Evolutionary conservation across 2,797 vertebrate genomes (phyloP), one percentile per base, ranked within the genome.

Genomic region (Poecilia velifera): DNA sequence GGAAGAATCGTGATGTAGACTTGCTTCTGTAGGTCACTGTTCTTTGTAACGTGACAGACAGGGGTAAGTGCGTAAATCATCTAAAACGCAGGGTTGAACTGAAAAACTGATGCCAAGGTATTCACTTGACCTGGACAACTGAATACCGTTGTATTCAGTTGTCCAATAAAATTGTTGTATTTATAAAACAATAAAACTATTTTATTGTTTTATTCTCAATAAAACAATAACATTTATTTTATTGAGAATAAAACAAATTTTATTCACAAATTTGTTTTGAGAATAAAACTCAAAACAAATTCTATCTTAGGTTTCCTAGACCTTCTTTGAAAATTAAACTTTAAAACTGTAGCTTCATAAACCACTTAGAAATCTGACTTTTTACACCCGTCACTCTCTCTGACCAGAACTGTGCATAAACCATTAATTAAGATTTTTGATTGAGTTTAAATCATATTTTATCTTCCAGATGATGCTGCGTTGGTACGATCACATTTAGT

Each of bases 251-350:
- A 34, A 34, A 34, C 34, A 34, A 34, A 34, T 34, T 2, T 34
- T 34, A 34, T 34, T 34, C 34, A 2, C 2, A 34, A 34, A 34
- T 34, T 34, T 34, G 34, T 34, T 34, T 34, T 84, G 88, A 70
- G 91, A 90, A 91, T 94, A 93, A 34, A 55, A 25, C 25, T 16
- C 4, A 10, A 62, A 18, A 14, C 91, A 94, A 93, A 94, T 84
- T 92, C 90, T 68, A 9, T 22, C 20, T 39, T 8, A 36, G 6
- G 18, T 64, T 36, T 36, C 18, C 62, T 14, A 3, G 36, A 64
- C 34, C 16, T 64, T 64, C 31, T 34, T 7, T 22, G 8, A 12
- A 10, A 66, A 66, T 22, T 66, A 22, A 68, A 68, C 36, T 36
- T 66, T 36, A 41, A 22, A 39, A 39, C 39, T 70, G 39, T 6